Conservation (phyloP, 2,888 invertebrate species). For the Bugulina stolonifera region DNA sequence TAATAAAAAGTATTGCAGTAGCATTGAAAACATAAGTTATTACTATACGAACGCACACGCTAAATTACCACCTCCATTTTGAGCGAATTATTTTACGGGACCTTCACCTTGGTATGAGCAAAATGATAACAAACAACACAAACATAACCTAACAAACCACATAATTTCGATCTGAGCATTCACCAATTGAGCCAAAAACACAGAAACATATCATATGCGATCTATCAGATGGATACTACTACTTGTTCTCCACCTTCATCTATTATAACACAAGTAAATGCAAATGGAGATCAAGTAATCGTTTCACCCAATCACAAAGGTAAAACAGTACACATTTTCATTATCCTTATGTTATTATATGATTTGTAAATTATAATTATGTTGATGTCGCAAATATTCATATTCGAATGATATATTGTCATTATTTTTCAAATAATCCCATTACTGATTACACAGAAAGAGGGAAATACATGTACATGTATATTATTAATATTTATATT, state of each 20-base stretch:
- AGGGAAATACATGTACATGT: too few relatives aligned
- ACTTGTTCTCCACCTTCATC: not conserved
- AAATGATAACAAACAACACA: not conserved
- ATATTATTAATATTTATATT: not conserved
- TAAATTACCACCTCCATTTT: not conserved
- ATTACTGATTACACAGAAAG: too few relatives aligned
- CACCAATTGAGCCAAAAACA: too few relatives aligned
- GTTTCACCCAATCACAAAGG: not conserved
- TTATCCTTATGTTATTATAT: too few relatives aligned
- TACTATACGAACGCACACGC: not conserved
- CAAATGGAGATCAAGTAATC: constrained; percentile 20
- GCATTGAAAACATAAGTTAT: too few relatives aligned
- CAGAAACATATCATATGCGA: not conserved
- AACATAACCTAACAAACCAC: too few relatives aligned
- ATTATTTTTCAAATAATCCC: too few relatives aligned
- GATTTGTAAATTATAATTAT: too few relatives aligned
- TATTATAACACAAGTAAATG: constrained; percentile 17
- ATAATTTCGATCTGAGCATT: too few relatives aligned
- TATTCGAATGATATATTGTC: too few relatives aligned
- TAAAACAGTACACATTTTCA: not conserved
- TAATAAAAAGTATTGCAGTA: too few relatives aligned
- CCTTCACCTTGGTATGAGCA: not conserved
- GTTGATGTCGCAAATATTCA: too few relatives aligned
- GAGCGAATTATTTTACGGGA: not conserved
- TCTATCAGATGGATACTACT: constrained; percentile 11